Percentiles rank a stretch among this genome's conserved stretches.
phyloP scores from a whole-genome alignment of 1,140 invertebrate species.

The Luehdorfia chinensis region DNA sequence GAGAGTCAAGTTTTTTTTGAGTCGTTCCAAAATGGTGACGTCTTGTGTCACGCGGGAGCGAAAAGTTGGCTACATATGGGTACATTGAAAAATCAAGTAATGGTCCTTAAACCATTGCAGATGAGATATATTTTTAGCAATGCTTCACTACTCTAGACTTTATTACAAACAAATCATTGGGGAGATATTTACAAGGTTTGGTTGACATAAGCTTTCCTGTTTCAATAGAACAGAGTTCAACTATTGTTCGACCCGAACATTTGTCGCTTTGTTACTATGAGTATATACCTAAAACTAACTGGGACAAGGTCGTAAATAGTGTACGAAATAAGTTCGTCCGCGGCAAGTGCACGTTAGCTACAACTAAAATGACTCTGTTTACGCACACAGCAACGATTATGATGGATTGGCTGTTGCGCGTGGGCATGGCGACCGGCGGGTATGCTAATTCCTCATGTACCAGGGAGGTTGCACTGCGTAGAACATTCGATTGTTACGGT shows the following conservation, averaged over 20 bases:
- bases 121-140: no score
- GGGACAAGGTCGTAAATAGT: constrained; percentile 28
- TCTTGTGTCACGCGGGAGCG: no score
- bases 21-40: no score
- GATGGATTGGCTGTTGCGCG: constrained; percentile 62
- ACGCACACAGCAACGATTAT: constrained; percentile 60
- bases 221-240: constrained; percentile 22
- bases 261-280: constrained; percentile 13
- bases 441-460: constrained; percentile 59
- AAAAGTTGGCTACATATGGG: no score
- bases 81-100: no score
- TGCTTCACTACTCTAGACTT: no score
- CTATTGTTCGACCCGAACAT: constrained; percentile 16
- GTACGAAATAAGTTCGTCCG: constrained; percentile 7
- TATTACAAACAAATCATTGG: no score
- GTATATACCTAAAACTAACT: constrained; percentile 22
- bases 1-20: no score
- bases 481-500: constrained; percentile 55
- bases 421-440: constrained; percentile 55
- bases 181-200: no score
- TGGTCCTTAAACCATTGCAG: no score
- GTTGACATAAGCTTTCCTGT: constrained; percentile 34
- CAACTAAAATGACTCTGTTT: constrained; percentile 41
- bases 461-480: constrained; percentile 40
- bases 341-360: constrained; percentile 33